Base-by-base conservation (phyloP, 53 echinoderm and acorn worm genomes). In the Echinometra lucunter region DNA sequence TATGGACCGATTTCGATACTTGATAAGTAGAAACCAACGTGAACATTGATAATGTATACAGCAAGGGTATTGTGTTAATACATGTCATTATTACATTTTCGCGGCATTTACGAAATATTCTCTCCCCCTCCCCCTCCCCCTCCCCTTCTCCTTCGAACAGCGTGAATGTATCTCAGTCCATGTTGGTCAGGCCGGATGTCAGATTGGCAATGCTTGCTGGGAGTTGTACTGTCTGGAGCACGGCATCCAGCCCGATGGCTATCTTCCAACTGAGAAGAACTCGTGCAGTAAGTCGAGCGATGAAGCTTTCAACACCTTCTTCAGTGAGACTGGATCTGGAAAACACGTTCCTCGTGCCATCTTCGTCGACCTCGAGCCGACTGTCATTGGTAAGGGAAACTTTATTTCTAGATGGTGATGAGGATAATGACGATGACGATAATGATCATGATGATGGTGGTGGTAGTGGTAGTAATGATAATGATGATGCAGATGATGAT, bases 131-230 rank as follows among this genome's bases (percentile, higher is more conserved):
- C n/a, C n/a, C n/a, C n/a, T n/a, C n/a, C 72, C 72, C 72, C 30
- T 40, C 21, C 21, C 0, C 19, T 40, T 19, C 13, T 21, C 40
- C 28, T 56, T 25, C 44, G 13, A 57, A 58, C 40, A 93, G 93
- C 93, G 93, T 80, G 93, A 93, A 57, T 93, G 93, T 38, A 94
- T 97, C 53, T 97, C 97, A 47, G 69, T 97, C 89, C 96, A 97
- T 82, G 91, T 96, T 66, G 97, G 97, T 37, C 97, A 97, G 94
- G 97, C 97, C 88, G 97, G 97, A 78, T 96, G 96, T 89, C 97
- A 97, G 91, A 97, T 97, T 75, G 97, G 97, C 95, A 97, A 97
- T 93, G 97, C 97, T 53, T 97, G 97, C 95, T 97, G 97, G 97
- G 97, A 97, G 95, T 66, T 97, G 95, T 97, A 97, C 97, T 97